Base-by-base conservation (phyloP, 64 coral and sea anemone genomes). In the Pocillopora verrucosa region DNA sequence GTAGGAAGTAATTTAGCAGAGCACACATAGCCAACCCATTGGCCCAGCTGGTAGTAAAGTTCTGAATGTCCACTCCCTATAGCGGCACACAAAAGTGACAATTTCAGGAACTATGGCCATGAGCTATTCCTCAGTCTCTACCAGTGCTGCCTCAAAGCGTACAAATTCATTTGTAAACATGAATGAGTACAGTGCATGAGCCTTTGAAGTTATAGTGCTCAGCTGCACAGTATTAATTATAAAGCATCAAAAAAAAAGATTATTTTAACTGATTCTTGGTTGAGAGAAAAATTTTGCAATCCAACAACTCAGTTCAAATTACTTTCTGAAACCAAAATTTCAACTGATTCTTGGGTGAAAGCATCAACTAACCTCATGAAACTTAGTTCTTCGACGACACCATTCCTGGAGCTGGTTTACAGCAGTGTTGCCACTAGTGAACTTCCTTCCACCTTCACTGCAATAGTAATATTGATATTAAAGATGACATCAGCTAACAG, bases 11-110 rank as follows among this genome's bases (percentile, higher is more conserved):
- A 95, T 99, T 94, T 20, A 99, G 87, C 11, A 99, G 80, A 56
- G 97, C 97, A 79, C 97, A 99, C 25, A 99, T 95, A 0, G 97
- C 97, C 6, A 99, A 72, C 15, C 97, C 97, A 81, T 93, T 90
- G 22, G 87, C 92, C 97, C 97, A 99, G 58, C 94, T 95, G 12
- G 97, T 86, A 1, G 91, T 93, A 86, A 95, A 99, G 73, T 99
- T 99, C 45, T 95, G 91, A 83, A 99, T 81, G 5, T 99, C 88
- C 11, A 99, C 91, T 89, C 94, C 94, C 97, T 99, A 74, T 57
- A 76, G 84, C 56, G 56, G 10, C 22, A 70, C 20, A 70, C 25
- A 70, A 70, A 10, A 9, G 22, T 24, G 5, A 51, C 41, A 51
- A 51, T 51, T 51, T 51, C 41, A 51, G 41, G 41, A 51, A 3